phyloP scores from a whole-genome alignment of 2,888 invertebrate genomes.

The Chrysolina americana region DNA sequence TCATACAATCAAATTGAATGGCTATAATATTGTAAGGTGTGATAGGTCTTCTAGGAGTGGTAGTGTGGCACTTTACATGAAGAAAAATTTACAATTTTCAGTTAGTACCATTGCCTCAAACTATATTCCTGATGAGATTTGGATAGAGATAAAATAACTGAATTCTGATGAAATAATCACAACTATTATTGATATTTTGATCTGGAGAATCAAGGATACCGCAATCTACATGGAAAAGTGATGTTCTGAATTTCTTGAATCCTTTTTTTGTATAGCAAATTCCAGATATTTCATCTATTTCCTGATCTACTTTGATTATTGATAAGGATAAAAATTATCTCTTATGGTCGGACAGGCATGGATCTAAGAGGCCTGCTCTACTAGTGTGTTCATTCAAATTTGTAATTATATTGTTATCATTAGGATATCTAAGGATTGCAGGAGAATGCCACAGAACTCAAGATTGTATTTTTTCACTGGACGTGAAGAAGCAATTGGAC shows the following conservation, averaged over 20 bases:
- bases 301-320: constrained; percentile 3
- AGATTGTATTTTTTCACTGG: constrained; percentile 1
- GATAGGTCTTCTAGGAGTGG: too few species aligned
- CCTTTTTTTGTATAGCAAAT: constrained; percentile 25
- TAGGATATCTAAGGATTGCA: constrained; percentile 14
- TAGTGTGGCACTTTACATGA: too few species aligned
- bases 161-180: too few species aligned
- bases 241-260: constrained; percentile 28
- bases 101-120: too few species aligned
- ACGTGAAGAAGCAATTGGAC: too few species aligned
- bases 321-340: neutral
- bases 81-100: too few species aligned
- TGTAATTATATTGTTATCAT: constrained; percentile 18
- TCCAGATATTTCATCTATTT: constrained; percentile 22
- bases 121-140: too few species aligned
- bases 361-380: neutral
- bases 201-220: constrained; percentile 11
- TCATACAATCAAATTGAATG: too few species aligned
- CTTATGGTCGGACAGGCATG: constrained; percentile 13
- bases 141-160: too few species aligned
- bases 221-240: constrained; percentile 16
- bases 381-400: constrained; percentile 21
- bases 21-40: too few species aligned
- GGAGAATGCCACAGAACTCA: neutral
- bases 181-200: constrained; percentile 19